These are phyloP conservation scores for Trichoplusia ni DNA, from an alignment of 1,140 invertebrate genomes.

Conservation along the genomic window DNA sequence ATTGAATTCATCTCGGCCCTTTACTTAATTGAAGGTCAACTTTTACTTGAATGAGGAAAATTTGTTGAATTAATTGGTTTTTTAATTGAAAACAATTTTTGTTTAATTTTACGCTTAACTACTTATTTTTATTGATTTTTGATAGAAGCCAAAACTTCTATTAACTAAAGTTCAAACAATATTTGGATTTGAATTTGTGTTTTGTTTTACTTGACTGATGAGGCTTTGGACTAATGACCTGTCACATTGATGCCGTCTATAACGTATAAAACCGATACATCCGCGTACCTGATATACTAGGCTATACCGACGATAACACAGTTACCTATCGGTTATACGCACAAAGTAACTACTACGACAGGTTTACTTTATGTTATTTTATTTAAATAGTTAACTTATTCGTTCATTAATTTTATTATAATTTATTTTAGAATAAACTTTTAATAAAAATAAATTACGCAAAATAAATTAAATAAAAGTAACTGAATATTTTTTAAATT, in stretches of 20 bases:
- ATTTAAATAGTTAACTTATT: too few species aligned
- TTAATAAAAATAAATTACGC: background rate
- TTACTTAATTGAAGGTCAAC: constrained; percentile 16
- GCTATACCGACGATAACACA: constrained; percentile 10
- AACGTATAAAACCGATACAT: constrained; percentile 21
- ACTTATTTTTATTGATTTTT: too few species aligned
- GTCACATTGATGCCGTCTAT: constrained; percentile 10
- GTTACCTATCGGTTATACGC: too few species aligned
- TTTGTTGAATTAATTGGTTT: background rate
- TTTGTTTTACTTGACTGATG: too few species aligned
- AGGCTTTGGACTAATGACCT: constrained; percentile 11
- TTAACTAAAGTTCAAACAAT: too few species aligned
- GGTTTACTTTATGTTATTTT: too few species aligned
- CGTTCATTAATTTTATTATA: too few species aligned
- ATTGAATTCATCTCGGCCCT: constrained; percentile 35
- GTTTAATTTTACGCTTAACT: background rate
- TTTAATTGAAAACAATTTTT: background rate
- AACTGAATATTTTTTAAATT: background rate
- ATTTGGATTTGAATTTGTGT: too few species aligned
- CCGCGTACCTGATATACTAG: constrained; percentile 2
- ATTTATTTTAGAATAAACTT: too few species aligned
- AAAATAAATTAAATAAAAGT: background rate
- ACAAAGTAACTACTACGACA: too few species aligned
- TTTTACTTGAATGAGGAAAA: constrained; percentile 19
- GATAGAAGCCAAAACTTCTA: too few species aligned